phyloP scores from a whole-genome alignment of 53 echinoderm and acorn worm genomes.

The Arbacia lixula region DNA sequence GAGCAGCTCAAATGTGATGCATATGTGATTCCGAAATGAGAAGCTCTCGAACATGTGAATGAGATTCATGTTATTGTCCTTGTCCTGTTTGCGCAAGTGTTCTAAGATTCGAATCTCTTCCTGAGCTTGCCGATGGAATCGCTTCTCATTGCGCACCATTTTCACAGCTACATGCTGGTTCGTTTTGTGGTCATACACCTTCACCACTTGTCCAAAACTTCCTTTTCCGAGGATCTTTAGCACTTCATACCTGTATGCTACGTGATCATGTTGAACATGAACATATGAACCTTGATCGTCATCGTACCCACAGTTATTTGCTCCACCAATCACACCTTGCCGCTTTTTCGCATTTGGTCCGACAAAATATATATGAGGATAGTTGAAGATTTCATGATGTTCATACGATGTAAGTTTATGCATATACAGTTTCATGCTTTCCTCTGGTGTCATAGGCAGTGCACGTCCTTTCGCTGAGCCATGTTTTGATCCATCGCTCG shows the following conservation, averaged over 20 bases:
- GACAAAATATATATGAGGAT: constrained; percentile 91
- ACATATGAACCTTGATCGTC: constrained; percentile 98
- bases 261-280: constrained; percentile 99
- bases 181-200: constrained; percentile 99
- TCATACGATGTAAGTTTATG: constrained; percentile 98
- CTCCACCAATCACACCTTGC: constrained; percentile 96
- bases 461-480: constrained; percentile 88
- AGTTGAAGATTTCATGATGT: constrained; percentile 98
- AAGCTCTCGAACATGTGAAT: constrained; percentile 97
- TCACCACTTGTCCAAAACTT: constrained; percentile 99
- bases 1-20: constrained; percentile 97
- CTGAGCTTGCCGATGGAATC: constrained; percentile 98
- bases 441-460: constrained; percentile 90
- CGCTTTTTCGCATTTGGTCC: constrained; percentile 99
- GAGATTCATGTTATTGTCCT: constrained; percentile 99
- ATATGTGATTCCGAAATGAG: constrained; percentile 97
- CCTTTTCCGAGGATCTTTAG: constrained; percentile 99
- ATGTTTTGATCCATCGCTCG: constrained; percentile 91
- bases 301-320: constrained; percentile 98
- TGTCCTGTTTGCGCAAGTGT: constrained; percentile 97
- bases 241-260: constrained; percentile 96
- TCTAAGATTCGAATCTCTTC: constrained; percentile 99
- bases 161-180: constrained; percentile 97
- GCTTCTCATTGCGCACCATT: constrained; percentile 99
- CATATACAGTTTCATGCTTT: constrained; percentile 99